Percentiles rank a stretch among this genome's conserved stretches.
phyloP scores from a whole-genome alignment of 53 echinoderm and acorn worm species.

The Glandiceps talaboti region DNA sequence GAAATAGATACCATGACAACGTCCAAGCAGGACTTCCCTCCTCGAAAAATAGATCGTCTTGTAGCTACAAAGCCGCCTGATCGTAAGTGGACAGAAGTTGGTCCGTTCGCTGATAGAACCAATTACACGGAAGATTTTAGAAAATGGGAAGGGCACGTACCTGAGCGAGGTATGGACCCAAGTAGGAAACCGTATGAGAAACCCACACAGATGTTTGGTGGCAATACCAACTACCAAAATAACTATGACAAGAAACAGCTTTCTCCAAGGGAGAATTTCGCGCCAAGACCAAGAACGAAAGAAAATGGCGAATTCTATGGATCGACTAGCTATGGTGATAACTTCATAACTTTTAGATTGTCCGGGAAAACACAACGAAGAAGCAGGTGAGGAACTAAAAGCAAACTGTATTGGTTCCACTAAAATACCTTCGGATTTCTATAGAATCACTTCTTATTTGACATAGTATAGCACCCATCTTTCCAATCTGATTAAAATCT shows the following conservation, averaged over 20 bases:
- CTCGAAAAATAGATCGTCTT: conserved; percentile 53
- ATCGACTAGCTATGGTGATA: not conserved
- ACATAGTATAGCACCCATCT: too few relatives aligned
- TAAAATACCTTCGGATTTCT: too few relatives aligned
- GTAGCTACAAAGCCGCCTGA: conserved; percentile 39
- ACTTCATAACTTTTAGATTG: not conserved
- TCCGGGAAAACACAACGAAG: not conserved
- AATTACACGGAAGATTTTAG: conserved; percentile 75
- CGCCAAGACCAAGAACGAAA: conserved; percentile 54
- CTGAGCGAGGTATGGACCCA: conserved; percentile 74
- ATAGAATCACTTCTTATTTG: too few relatives aligned
- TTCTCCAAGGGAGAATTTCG: conserved; percentile 50
- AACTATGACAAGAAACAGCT: conserved; percentile 65
- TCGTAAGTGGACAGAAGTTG: conserved; percentile 34
- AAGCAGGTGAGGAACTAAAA: not conserved
- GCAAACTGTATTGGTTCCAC: too few relatives aligned
- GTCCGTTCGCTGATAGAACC: conserved; percentile 82
- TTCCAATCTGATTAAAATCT: too few relatives aligned
- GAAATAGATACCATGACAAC: conserved; percentile 84
- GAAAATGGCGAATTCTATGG: not conserved
- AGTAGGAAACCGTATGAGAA: conserved; percentile 68
- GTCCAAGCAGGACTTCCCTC: conserved; percentile 58
- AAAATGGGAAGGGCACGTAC: conserved; percentile 55
- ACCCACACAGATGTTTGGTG: conserved; percentile 70
- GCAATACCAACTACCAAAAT: conserved; percentile 50